Evolutionary conservation across 2,797 vertebrate species (phyloP).

Genomic region (Alauda arvensis): DNA sequence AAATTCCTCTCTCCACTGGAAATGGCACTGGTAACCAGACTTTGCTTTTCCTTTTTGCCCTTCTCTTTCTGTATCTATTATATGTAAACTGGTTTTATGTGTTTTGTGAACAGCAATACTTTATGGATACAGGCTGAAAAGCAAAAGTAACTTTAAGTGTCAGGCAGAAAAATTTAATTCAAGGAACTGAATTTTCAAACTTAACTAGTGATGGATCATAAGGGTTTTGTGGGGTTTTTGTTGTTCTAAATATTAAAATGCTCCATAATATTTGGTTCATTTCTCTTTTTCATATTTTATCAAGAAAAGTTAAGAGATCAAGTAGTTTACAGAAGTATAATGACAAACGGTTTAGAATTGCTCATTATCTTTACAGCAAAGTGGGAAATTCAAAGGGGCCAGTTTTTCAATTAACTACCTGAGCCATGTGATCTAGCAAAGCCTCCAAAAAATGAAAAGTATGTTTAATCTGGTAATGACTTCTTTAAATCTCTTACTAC

Average conservation of each 20-base stretch:
- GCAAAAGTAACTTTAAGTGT: neutral
- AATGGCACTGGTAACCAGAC: neutral
- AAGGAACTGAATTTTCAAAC: neutral
- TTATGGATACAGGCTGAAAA: neutral
- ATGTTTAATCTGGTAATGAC: slow-evolving; percentile 28
- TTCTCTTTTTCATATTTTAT: neutral
- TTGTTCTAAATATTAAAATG: neutral
- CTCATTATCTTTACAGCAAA: neutral
- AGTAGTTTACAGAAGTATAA: neutral
- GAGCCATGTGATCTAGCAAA: slow-evolving; percentile 15
- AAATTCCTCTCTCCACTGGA: neutral
- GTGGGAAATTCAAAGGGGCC: neutral
- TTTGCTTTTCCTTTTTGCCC: neutral
- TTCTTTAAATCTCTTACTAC: slow-evolving; percentile 2
- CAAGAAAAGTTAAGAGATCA: neutral
- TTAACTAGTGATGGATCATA: neutral
- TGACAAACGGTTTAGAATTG: neutral
- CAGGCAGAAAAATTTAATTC: neutral
- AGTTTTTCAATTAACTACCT: neutral
- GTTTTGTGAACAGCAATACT: neutral
- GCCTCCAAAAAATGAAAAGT: slow-evolving; percentile 25
- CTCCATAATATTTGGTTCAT: neutral
- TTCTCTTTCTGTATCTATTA: neutral
- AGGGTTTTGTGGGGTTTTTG: neutral
- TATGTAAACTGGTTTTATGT: neutral